Conservation (phyloP, 2,113 vertebrate genomes). For the Amphilophus citrinellus region DNA sequence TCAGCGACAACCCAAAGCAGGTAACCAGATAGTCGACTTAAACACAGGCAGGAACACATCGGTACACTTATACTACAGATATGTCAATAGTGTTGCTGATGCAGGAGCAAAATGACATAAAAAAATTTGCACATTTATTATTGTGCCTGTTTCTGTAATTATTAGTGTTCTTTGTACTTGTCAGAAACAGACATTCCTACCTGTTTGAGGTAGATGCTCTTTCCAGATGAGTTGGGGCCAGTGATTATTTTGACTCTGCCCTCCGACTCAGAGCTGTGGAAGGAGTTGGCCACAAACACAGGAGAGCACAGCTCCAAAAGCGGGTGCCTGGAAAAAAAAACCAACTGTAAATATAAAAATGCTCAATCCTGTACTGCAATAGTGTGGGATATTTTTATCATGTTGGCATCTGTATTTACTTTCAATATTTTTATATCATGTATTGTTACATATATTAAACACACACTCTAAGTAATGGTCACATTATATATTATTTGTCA, state of each 20-base stretch:
- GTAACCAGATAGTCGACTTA: neutral
- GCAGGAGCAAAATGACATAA: neutral
- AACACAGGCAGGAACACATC: neutral
- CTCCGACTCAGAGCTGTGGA: slow-evolving; percentile 80
- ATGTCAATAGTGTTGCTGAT: neutral
- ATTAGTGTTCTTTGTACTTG: neutral
- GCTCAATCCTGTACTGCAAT: neutral
- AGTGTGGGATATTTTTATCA: too few species aligned
- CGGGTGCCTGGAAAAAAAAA: slow-evolving; percentile 84
- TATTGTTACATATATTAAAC: too few species aligned
- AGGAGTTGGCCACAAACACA: slow-evolving; percentile 93
- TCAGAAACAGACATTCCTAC: slow-evolving; percentile 50
- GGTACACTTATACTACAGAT: neutral
- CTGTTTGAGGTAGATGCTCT: slow-evolving; percentile 97
- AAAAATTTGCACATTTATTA: neutral
- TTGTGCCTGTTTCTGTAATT: neutral
- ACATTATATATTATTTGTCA: too few species aligned
- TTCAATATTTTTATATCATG: too few species aligned
- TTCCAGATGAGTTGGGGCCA: slow-evolving; percentile 96
- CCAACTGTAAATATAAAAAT: neutral
- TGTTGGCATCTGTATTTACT: too few species aligned
- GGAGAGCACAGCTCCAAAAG: slow-evolving; percentile 92
- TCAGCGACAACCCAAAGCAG: neutral
- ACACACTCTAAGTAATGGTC: too few species aligned
- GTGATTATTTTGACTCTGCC: slow-evolving; percentile 92